A percentile compares a stretch with the other conserved stretches of the same genome.
phyloP scores from a whole-genome alignment of 2,888 invertebrate genomes.

The Dilophus febrilis region DNA sequence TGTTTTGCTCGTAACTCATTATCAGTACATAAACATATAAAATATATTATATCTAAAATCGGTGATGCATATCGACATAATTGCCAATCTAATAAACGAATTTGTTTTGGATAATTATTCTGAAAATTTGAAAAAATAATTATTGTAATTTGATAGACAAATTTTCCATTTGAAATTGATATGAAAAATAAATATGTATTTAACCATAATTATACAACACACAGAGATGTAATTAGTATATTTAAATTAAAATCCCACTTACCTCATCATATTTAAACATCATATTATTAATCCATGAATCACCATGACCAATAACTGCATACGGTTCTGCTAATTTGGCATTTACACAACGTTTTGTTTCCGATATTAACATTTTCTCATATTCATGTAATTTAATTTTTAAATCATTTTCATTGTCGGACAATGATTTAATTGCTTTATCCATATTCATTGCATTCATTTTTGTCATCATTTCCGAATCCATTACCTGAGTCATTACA shows the following conservation, averaged over 20 bases:
- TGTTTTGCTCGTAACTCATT: slow-evolving; percentile 6
- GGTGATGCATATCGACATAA: slow-evolving; percentile 8
- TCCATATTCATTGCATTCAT: neutral
- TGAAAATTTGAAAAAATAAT: slow-evolving; percentile 1
- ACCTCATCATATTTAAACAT: slow-evolving; percentile 16
- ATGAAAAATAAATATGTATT: no score
- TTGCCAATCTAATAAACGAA: slow-evolving; percentile 9
- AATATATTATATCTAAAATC: slow-evolving; percentile 7
- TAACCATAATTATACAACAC: no score
- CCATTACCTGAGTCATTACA: neutral
- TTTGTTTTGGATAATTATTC: slow-evolving; percentile 5
- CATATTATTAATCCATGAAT: slow-evolving; percentile 28
- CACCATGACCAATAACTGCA: slow-evolving; percentile 24
- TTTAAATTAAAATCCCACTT: neutral
- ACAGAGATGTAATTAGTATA: neutral
- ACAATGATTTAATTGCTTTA: neutral
- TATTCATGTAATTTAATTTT: no score
- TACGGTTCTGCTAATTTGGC: slow-evolving; percentile 19
- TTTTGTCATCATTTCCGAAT: neutral
- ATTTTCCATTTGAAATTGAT: no score
- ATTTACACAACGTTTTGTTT: neutral
- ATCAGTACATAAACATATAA: slow-evolving; percentile 8
- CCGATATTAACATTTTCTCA: neutral
- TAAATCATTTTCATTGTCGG: neutral
- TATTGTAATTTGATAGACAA: no score